Percentiles rank a stretch among this genome's conserved stretches.
These are phyloP conservation scores for Anguilla marmorata DNA, from an alignment of 2,797 vertebrate species.

Conservation along the genomic window DNA sequence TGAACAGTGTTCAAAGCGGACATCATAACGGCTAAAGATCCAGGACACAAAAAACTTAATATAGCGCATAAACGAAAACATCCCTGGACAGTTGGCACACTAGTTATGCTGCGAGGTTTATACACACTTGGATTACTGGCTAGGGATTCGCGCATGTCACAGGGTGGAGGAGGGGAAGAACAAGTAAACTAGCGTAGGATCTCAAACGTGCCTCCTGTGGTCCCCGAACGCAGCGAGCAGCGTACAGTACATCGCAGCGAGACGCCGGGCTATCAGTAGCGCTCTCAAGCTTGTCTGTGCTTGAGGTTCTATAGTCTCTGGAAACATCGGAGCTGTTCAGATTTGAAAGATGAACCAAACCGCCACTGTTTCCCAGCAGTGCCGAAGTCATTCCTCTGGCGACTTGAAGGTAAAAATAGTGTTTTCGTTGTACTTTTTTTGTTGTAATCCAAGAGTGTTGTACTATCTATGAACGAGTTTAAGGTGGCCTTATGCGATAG, in stretches of 20 bases:
- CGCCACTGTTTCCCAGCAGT: conserved; percentile 79
- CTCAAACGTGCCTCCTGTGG: not conserved
- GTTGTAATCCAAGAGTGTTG: not conserved
- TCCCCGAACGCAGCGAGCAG: not conserved
- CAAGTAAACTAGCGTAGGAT: not conserved
- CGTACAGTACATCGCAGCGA: not conserved
- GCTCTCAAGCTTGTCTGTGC: not conserved
- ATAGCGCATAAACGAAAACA: not conserved
- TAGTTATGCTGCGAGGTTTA: conserved; percentile 35
- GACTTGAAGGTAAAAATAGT: conserved; percentile 56
- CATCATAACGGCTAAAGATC: not conserved
- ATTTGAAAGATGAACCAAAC: conserved; percentile 85
- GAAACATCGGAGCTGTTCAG: conserved; percentile 59
- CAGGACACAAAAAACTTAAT: not conserved
- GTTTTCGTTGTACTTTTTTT: not conserved
- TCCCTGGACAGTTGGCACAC: conserved; percentile 48
- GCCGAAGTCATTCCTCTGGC: conserved; percentile 51
- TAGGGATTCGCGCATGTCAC: conserved; percentile 49
- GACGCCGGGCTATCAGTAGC: conserved; percentile 12
- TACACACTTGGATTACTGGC: conserved; percentile 48
- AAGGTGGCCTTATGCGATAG: not conserved
- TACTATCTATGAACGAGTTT: not conserved
- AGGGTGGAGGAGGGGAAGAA: conserved; percentile 21
- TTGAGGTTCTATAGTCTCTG: not conserved
- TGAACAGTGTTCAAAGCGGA: not conserved